phyloP scores from a whole-genome alignment of 2,888 invertebrate genomes.

The Lithophane ornitopus region DNA sequence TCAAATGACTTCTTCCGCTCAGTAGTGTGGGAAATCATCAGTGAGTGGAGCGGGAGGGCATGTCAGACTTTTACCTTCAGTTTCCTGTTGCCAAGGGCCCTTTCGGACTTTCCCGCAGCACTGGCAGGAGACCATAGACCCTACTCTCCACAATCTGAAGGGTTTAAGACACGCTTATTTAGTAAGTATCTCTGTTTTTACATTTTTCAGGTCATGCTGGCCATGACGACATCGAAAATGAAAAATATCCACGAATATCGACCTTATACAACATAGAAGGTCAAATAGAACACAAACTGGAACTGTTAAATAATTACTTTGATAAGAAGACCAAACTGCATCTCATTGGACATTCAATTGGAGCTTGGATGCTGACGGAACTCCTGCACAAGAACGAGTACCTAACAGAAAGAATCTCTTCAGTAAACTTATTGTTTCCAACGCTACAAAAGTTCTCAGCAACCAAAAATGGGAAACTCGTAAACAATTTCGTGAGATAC shows the following conservation, averaged over 20 bases:
- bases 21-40: too few species aligned
- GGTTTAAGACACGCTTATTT: too few species aligned
- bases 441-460: slow-evolving; percentile 52
- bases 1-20: too few species aligned
- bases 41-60: too few species aligned
- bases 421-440: slow-evolving; percentile 59
- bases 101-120: too few species aligned
- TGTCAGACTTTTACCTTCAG: too few species aligned
- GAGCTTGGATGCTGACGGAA: slow-evolving; percentile 59
- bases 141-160: neutral
- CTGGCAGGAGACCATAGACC: too few species aligned
- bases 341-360: slow-evolving; percentile 55
- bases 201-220: slow-evolving; percentile 45
- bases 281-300: slow-evolving; percentile 60
- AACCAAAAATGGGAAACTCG: slow-evolving; percentile 53
- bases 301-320: slow-evolving; percentile 49
- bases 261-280: slow-evolving; percentile 41
- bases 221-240: slow-evolving; percentile 33
- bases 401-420: slow-evolving; percentile 43
- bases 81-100: too few species aligned
- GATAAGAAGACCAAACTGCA: slow-evolving; percentile 47
- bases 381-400: slow-evolving; percentile 53
- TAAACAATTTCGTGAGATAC: slow-evolving; percentile 51
- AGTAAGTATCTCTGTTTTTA: too few species aligned
- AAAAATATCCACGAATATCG: slow-evolving; percentile 22